phyloP scores from a whole-genome alignment of 1,140 invertebrate genomes.

The Lepidurus couesii region DNA sequence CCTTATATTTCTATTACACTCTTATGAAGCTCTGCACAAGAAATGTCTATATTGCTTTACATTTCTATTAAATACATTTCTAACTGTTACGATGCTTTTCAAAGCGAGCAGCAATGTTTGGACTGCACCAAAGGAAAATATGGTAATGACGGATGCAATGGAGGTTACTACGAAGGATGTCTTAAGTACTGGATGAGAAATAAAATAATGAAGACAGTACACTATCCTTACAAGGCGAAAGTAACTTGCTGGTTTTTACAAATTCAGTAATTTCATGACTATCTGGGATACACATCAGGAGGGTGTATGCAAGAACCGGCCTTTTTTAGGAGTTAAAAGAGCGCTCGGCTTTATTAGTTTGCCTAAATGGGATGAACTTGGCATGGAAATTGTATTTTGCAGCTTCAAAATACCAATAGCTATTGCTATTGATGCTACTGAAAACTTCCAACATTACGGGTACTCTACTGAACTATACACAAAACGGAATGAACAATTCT shows the following conservation, averaged over 20 bases:
- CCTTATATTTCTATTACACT: neutral
- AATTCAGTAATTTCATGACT: neutral
- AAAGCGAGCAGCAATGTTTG: constrained; percentile 34
- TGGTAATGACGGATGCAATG: constrained; percentile 9
- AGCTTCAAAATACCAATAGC: neutral
- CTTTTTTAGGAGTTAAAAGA: neutral
- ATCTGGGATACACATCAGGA: too few species aligned
- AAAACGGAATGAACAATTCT: neutral
- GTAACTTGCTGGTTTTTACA: neutral
- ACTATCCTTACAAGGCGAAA: neutral
- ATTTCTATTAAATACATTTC: too few species aligned
- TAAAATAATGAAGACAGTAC: neutral
- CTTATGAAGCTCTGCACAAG: too few species aligned
- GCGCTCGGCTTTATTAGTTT: neutral
- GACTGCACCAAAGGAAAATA: constrained; percentile 25
- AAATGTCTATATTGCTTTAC: too few species aligned
- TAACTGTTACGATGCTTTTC: neutral
- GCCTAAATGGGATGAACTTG: neutral
- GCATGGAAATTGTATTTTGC: neutral
- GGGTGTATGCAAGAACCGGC: too few species aligned
- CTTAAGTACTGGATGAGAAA: neutral
- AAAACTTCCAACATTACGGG: neutral
- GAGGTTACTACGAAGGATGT: constrained; percentile 26
- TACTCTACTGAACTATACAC: neutral
- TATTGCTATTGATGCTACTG: neutral